Evolutionary conservation across 2,113 vertebrate genomes (phyloP).

Genomic region (Spheniscus mendiculus): DNA sequence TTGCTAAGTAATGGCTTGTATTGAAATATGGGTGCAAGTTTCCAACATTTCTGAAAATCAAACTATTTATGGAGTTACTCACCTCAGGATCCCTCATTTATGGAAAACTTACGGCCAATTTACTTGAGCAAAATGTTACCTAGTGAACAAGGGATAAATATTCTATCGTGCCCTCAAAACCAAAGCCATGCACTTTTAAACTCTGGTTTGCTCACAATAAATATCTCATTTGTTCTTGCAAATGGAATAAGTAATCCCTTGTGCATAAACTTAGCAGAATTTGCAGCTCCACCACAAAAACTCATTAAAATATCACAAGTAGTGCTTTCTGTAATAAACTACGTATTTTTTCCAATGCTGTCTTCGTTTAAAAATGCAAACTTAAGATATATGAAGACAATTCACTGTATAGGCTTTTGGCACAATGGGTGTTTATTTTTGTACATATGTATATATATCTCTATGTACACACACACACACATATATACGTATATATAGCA

Average conservation of each 20-base stretch:
- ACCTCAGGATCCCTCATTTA: not conserved
- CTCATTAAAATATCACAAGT: constrained; percentile 5
- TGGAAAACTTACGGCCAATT: not conserved
- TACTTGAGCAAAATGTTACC: not conserved
- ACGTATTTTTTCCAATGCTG: not conserved
- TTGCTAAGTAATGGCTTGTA: not conserved
- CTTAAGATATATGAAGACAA: not conserved
- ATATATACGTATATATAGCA: not conserved
- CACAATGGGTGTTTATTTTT: not conserved
- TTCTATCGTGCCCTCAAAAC: not conserved
- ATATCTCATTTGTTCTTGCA: not conserved
- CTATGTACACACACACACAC: not conserved
- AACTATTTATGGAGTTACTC: not conserved
- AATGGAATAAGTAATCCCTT: constrained; percentile 8
- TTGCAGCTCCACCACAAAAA: not conserved
- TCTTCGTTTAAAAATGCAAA: not conserved
- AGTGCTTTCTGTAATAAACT: not conserved
- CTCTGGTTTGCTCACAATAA: not conserved
- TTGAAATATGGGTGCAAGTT: not conserved
- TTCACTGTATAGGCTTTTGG: not conserved
- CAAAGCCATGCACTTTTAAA: not conserved
- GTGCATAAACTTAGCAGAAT: constrained; percentile 7
- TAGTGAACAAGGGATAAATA: not conserved
- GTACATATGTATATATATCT: no score
- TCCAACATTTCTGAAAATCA: not conserved